Evolutionary conservation across 2,113 vertebrate genomes (phyloP), one percentile per base, ranked within the genome.

Genomic region (Clupea harengus): DNA sequence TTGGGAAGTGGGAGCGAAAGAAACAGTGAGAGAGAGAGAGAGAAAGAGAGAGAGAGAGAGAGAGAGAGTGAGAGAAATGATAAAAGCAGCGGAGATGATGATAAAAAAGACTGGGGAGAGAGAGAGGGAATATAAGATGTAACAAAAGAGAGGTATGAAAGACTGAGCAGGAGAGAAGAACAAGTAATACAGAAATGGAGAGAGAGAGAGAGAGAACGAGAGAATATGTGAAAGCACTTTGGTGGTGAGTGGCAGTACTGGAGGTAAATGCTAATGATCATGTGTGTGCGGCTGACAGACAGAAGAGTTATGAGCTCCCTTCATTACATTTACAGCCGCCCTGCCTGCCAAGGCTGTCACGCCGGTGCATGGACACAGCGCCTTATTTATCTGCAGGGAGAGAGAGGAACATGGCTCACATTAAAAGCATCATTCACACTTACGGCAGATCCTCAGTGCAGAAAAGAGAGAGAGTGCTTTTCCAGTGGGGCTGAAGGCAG

Each of bases 201-300:
- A 39, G 67, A 45, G 20, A 83, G 22, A 80, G 32, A 46, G 83
- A 50, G 83, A 85, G 81, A 52, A 9, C 8, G 81, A 83, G 75
- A 83, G 57, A 85, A 82, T 87, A 80, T 84, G 49, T 54, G 64
- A 72, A 72, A 75, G 67, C 28, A 75, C 28, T 75, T 75, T 75
- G 88, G 88, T 89, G 75, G 90, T 92, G 94, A 94, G 90, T 93
- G 93, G 91, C 92, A 93, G 91, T 87, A 88, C 89, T 92, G 92
- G 90, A 89, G 92, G 92, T 91, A 94, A 94, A 94, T 93, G 92
- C 92, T 93, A 95, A 95, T 94, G 89, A 91, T 75, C 28, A 39
- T 75, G 89, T 91, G 91, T 89, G 89, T 90, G 90, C 91, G 89
- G 91, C 89, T 93, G 92, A 94, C 92, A 92, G 88, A 92, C 91